Conservation (phyloP, 2,888 invertebrate species). For the Odontothrips loti region DNA sequence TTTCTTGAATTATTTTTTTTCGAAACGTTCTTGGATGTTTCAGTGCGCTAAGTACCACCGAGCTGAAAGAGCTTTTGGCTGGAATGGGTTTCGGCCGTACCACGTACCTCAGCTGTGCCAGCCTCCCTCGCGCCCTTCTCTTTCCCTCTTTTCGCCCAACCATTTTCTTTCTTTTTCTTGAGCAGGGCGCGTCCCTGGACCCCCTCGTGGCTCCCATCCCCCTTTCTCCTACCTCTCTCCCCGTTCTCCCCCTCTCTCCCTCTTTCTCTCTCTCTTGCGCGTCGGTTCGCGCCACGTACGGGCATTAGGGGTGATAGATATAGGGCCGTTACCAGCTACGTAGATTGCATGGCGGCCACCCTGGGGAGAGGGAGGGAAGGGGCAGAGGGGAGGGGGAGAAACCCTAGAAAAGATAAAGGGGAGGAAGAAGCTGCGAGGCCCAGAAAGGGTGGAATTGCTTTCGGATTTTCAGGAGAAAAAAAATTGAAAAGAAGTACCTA, state of each 20-base stretch:
- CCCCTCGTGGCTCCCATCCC: background rate
- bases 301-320: slow-evolving; percentile 24
- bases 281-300: slow-evolving; percentile 10
- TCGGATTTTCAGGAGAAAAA: too few relatives aligned
- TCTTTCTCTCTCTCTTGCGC: background rate
- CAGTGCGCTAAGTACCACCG: too few relatives aligned
- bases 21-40: too few relatives aligned
- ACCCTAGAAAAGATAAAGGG: slow-evolving; percentile 11
- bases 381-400: background rate
- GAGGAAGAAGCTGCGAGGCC: background rate
- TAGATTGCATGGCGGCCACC: slow-evolving; percentile 24
- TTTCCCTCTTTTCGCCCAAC: background rate
- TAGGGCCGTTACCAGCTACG: slow-evolving; percentile 23
- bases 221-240: background rate
- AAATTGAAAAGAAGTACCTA: too few relatives aligned
- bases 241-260: background rate
- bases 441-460: background rate
- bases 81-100: too few relatives aligned
- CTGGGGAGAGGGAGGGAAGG: background rate
- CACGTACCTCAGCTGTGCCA: too few relatives aligned
- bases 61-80: too few relatives aligned
- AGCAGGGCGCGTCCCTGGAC: too few relatives aligned
- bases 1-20: too few relatives aligned
- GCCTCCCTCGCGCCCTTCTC: background rate
- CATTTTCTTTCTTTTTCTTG: background rate